Evolutionary conservation across 92 coral and sea anemone genomes (phyloP), one percentile per base, ranked within the genome.

Genomic region (Porites divaricata): DNA sequence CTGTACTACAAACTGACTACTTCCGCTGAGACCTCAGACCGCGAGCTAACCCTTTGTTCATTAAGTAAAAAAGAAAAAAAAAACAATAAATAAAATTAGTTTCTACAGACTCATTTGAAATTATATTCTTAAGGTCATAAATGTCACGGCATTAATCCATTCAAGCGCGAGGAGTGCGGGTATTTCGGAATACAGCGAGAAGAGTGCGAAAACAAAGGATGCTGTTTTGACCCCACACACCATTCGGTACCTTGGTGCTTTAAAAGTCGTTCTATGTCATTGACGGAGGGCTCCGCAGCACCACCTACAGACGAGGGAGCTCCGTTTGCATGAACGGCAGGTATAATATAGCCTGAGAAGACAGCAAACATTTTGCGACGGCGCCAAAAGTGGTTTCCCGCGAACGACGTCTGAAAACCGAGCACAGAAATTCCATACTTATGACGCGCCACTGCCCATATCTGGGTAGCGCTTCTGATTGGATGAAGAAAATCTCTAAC

Each of bases 241-340:
- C 25, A 15, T 20, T 8, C 16, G 11, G 81, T 77, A 13, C 26
- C 54, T 14, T 76, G 80, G 80, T 76, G 80, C 68, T 76, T 76
- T 23, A 72, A 50, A 11, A 0, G 65, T 15, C n/a, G 65, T 61
- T 16, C 62, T 2, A 57, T 12, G 17, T 57, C 62, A 57, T 57
- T 57, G 62, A 12, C 1, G 17, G 72, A 67, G 51, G 72, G 72
- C 3, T 25, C 72, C 28, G 49, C n/a, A 2, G 72, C 16, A 41
- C 45, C 8, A 67, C 50, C 72, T 11, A 9, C 72, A 2, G 19
- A 26, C 19, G 54, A 70, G 25, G 58, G 1, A 45, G 22, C 62
- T 57, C 62, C 15, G 62, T 12, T 17, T 12, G 62, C 4, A 17
- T 35, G 45, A 35, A 35, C 7, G 45, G 45, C 45, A 35, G 45